These are phyloP conservation scores for Notocelia uddmanniana DNA, from an alignment of 2,888 invertebrate genomes.

Conservation along the genomic window DNA sequence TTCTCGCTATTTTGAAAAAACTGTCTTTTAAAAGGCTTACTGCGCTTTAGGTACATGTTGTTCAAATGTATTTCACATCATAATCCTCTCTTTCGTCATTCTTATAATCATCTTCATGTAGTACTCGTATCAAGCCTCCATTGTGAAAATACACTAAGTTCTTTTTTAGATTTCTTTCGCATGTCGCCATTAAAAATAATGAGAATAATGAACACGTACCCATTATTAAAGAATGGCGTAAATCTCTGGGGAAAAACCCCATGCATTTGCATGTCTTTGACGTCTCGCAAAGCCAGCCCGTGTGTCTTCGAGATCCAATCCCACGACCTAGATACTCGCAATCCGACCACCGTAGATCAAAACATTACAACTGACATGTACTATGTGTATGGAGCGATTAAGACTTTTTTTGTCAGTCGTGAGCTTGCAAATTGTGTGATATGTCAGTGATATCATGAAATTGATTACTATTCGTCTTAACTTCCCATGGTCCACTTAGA, in stretches of 20 bases:
- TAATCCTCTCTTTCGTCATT: not conserved
- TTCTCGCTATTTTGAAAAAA: not conserved
- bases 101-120: not conserved
- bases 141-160: not conserved
- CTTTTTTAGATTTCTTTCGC: slow-evolving; percentile 8
- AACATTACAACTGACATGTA: slow-evolving; percentile 8
- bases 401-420: too few species aligned
- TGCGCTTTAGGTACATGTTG: not conserved
- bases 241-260: slow-evolving; percentile 9
- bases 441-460: too few species aligned
- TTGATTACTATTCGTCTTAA: too few species aligned
- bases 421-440: too few species aligned
- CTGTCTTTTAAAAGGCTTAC: not conserved
- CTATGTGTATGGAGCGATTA: too few species aligned
- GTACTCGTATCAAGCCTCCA: not conserved
- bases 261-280: slow-evolving; percentile 27
- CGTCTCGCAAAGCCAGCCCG: slow-evolving; percentile 32
- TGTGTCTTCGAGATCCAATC: slow-evolving; percentile 61
- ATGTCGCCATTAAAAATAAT: slow-evolving; percentile 17
- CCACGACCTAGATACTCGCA: slow-evolving; percentile 67
- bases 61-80: not conserved
- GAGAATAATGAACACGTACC: slow-evolving; percentile 6
- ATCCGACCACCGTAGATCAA: slow-evolving; percentile 21
- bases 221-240: slow-evolving; percentile 30
- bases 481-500: too few species aligned